phyloP scores from a whole-genome alignment of 2,113 vertebrate species.

The Chionomys nivalis region DNA sequence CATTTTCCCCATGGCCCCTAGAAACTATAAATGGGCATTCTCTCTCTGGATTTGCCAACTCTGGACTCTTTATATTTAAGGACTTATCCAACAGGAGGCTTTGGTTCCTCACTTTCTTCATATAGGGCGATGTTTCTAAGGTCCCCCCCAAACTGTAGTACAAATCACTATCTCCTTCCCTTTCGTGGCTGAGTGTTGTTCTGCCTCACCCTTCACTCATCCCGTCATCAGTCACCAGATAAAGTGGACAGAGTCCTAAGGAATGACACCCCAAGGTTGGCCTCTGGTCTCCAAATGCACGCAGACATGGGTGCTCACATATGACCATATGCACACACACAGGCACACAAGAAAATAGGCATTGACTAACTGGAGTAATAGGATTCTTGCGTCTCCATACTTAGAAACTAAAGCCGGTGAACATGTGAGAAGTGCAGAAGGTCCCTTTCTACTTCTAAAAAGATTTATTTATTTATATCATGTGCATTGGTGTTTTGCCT shows the following conservation, averaged over 20 bases:
- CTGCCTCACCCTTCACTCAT: neutral
- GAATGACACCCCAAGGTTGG: neutral
- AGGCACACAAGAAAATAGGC: neutral
- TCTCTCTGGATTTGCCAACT: neutral
- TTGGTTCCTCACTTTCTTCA: neutral
- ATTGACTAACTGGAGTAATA: neutral
- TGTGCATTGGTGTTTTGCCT: too few species aligned
- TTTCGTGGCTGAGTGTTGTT: neutral
- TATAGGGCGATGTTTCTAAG: neutral
- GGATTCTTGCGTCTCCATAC: neutral
- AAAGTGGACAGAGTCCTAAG: neutral
- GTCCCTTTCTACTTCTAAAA: neutral
- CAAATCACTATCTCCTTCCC: neutral
- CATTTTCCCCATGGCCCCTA: neutral
- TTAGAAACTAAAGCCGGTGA: neutral
- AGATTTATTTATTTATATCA: too few species aligned
- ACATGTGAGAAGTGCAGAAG: neutral
- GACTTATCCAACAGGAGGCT: neutral
- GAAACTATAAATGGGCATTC: neutral
- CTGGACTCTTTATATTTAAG: neutral
- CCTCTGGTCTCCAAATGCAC: neutral
- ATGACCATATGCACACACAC: neutral
- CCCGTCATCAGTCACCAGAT: neutral
- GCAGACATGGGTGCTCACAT: neutral
- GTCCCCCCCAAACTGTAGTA: neutral